phyloP scores from a whole-genome alignment of 2,797 vertebrate species.

The Botia almorhae region DNA sequence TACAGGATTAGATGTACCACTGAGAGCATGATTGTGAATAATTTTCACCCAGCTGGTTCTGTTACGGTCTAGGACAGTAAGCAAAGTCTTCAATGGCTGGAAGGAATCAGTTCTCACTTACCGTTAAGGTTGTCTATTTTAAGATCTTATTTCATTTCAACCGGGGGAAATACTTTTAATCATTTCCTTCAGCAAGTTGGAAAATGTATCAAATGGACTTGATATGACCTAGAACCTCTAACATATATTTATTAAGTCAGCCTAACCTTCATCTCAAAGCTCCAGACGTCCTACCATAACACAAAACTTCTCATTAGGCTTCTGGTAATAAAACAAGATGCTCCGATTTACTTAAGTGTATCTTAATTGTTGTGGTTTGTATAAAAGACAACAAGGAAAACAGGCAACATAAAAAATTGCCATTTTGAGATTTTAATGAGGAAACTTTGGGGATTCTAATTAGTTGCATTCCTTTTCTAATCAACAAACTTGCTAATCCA shows the following conservation, averaged over 20 bases:
- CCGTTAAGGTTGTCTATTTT: constrained; percentile 32
- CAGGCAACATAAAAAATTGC: constrained; percentile 56
- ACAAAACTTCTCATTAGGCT: constrained; percentile 52
- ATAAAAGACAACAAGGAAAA: constrained; percentile 52
- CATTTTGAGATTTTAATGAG: constrained; percentile 71
- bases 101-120: constrained; percentile 19
- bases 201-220: not conserved
- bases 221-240: constrained; percentile 4
- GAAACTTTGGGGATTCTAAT: constrained; percentile 71
- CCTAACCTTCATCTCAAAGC: not conserved
- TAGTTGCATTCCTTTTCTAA: constrained; percentile 70
- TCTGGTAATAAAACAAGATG: constrained; percentile 66
- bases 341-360: constrained; percentile 55
- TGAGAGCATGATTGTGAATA: constrained; percentile 39
- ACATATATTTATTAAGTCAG: not conserved
- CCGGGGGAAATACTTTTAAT: constrained; percentile 14
- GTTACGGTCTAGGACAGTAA: constrained; percentile 36
- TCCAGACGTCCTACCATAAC: constrained; percentile 9
- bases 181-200: not conserved
- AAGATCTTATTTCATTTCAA: constrained; percentile 28
- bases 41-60: constrained; percentile 27
- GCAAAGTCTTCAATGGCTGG: constrained; percentile 36
- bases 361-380: not conserved
- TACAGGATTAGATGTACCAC: constrained; percentile 36
- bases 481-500: constrained; percentile 74